phyloP scores from a whole-genome alignment of 2,888 invertebrate species.

The Argyra leucocephala region DNA sequence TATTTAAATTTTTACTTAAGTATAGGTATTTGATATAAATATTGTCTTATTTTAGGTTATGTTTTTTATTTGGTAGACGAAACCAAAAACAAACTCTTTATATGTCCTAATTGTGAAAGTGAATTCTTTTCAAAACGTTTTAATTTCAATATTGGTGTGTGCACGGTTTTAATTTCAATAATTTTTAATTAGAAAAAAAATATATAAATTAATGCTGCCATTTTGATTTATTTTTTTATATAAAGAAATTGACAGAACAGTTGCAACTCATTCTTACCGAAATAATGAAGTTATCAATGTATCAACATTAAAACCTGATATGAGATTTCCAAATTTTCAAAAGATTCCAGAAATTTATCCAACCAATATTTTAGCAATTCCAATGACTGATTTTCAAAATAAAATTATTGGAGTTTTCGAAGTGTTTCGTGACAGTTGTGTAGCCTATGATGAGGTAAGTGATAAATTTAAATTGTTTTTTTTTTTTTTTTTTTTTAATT shows the following conservation, averaged over 20 bases:
- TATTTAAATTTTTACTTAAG: too few species aligned
- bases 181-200: too few species aligned
- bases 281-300: conserved; percentile 49
- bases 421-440: conserved; percentile 45
- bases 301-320: conserved; percentile 49
- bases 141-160: conserved; percentile 16
- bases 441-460: conserved; percentile 41
- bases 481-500: too few species aligned
- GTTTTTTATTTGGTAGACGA: conserved; percentile 9
- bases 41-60: conserved; percentile 10
- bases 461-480: too few species aligned
- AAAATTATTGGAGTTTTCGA: conserved; percentile 53
- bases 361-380: conserved; percentile 51
- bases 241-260: conserved; percentile 39
- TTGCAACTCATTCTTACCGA: conserved; percentile 50
- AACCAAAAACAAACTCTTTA: neutral
- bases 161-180: too few species aligned
- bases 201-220: too few species aligned
- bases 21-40: too few species aligned
- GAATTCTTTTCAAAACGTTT: conserved; percentile 3
- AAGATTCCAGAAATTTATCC: conserved; percentile 41
- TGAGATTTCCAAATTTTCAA: conserved; percentile 50
- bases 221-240: too few species aligned
- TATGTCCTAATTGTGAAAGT: neutral
- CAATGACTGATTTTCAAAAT: conserved; percentile 49